phyloP scores from a whole-genome alignment of 2,113 vertebrate genomes.

The Tor tambroides region DNA sequence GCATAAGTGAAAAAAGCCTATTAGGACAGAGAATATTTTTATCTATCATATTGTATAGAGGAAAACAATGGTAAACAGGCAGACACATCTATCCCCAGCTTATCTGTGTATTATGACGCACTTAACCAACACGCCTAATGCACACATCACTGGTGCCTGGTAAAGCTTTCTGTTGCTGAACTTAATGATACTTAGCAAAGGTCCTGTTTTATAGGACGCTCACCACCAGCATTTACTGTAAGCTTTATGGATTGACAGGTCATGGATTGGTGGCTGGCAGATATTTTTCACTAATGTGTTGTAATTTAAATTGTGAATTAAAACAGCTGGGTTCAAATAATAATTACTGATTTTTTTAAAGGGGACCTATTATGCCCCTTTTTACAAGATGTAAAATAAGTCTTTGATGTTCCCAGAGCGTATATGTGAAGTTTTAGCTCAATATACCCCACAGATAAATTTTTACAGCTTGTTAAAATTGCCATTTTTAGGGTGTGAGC shows the following conservation, averaged over 20 bases:
- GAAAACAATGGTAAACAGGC: constrained; percentile 70
- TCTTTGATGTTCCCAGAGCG: too few species aligned
- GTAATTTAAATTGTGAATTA: not conserved
- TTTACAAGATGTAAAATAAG: too few species aligned
- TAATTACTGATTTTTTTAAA: not conserved
- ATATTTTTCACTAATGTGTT: constrained; percentile 2
- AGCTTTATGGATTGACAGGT: constrained; percentile 25
- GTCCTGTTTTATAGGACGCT: constrained; percentile 38
- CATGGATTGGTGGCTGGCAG: constrained; percentile 10
- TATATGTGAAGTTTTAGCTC: too few species aligned
- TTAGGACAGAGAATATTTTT: constrained; percentile 53
- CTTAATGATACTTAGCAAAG: constrained; percentile 37
- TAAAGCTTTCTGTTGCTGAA: constrained; percentile 47
- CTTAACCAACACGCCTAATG: constrained; percentile 55
- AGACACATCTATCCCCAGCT: constrained; percentile 72
- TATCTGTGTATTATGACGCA: constrained; percentile 64
- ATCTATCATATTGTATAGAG: constrained; percentile 65
- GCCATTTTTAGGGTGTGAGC: too few species aligned
- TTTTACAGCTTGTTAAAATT: too few species aligned
- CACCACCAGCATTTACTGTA: constrained; percentile 38
- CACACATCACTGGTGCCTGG: constrained; percentile 49
- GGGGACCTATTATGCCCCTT: too few species aligned
- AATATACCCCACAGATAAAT: too few species aligned
- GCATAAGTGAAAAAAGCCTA: constrained; percentile 49
- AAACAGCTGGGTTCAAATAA: not conserved